Conservation (phyloP, 2,888 invertebrate species). For the Epirrhoe alternata region DNA sequence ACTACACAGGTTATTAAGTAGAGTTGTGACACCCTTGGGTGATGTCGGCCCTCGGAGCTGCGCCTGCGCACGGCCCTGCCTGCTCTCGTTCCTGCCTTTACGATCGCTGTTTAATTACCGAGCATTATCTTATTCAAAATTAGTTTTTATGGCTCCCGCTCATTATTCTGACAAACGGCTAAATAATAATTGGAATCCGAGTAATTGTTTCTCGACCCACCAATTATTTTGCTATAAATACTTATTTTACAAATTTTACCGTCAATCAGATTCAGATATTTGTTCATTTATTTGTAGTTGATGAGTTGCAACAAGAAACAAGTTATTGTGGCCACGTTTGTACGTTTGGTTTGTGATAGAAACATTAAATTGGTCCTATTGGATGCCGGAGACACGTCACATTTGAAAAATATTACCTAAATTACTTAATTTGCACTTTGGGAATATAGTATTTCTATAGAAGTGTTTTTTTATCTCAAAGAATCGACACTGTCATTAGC, state of each 20-base stretch:
- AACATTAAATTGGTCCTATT: not conserved
- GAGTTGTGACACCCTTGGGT: too few species aligned
- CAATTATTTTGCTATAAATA: not conserved
- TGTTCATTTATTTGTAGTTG: not conserved
- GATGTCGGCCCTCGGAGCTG: not conserved
- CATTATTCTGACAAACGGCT: constrained; percentile 24
- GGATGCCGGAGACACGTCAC: not conserved
- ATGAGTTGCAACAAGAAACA: not conserved
- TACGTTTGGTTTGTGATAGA: not conserved
- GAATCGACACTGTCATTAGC: not conserved
- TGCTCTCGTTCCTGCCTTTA: constrained; percentile 23
- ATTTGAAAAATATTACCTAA: too few species aligned
- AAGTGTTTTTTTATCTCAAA: not conserved
- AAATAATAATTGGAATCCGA: constrained; percentile 13
- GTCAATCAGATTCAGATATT: not conserved
- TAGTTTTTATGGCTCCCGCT: constrained; percentile 25
- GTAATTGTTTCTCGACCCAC: constrained; percentile 17
- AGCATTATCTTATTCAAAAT: constrained; percentile 31
- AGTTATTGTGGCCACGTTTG: not conserved
- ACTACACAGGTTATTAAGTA: too few species aligned
- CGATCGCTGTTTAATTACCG: constrained; percentile 30
- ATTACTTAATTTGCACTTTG: too few species aligned
- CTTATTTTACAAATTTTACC: constrained; percentile 2
- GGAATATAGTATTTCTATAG: too few species aligned
- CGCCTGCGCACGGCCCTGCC: not conserved